Evolutionary conservation across 2,113 vertebrate species (phyloP).

Genomic region (Strix uralensis): DNA sequence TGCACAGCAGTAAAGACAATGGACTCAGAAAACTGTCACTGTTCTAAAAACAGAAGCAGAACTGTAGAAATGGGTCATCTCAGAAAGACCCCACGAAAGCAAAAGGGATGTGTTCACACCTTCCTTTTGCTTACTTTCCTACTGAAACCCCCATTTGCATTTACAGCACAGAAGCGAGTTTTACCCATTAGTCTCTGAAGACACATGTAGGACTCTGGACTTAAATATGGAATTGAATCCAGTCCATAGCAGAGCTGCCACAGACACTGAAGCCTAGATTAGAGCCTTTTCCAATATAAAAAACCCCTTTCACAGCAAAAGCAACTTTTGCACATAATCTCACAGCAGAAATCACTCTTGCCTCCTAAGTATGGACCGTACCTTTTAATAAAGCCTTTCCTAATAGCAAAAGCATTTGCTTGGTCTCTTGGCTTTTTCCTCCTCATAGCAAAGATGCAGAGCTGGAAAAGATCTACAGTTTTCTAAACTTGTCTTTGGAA

Average conservation of each 20-base stretch:
- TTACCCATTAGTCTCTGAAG: not conserved
- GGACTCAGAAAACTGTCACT: not conserved
- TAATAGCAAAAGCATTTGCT: conserved; percentile 44
- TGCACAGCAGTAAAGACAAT: not conserved
- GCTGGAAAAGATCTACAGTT: conserved; percentile 41
- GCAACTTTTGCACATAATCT: not conserved
- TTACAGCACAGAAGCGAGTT: not conserved
- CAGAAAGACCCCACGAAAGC: not conserved
- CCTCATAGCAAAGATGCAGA: not conserved
- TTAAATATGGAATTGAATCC: not conserved
- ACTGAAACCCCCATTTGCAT: not conserved
- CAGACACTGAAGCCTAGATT: not conserved
- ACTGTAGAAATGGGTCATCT: not conserved
- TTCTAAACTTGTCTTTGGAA: conserved; percentile 66
- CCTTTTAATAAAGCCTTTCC: conserved; percentile 26
- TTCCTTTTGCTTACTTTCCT: not conserved
- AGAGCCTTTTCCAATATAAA: not conserved
- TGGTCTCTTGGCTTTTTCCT: conserved; percentile 21
- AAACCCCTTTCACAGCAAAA: not conserved
- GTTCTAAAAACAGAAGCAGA: not conserved
- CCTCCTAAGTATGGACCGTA: not conserved
- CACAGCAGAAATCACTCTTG: not conserved
- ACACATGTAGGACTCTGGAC: not conserved
- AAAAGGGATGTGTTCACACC: not conserved
- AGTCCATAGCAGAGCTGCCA: not conserved